Conservation (phyloP, 2,888 invertebrate genomes). For the Galeruca laticollis region DNA sequence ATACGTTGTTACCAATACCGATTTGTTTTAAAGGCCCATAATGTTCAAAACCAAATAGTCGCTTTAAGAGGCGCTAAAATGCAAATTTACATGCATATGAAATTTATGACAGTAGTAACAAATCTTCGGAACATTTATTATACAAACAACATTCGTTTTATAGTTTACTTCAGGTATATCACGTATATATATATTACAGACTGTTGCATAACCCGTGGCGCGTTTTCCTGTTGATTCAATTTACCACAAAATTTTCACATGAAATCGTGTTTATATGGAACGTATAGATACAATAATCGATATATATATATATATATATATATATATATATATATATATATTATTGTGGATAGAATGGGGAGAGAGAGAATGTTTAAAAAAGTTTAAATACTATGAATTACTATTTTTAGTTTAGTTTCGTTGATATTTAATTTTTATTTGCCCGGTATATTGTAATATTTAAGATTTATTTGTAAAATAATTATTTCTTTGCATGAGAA, state of each 20-base stretch:
- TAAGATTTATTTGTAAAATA: too few species aligned
- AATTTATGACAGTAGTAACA: constrained; percentile 1
- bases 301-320: too few species aligned
- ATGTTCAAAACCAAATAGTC: not conserved
- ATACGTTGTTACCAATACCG: not conserved
- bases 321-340: too few species aligned
- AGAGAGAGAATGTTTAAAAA: too few species aligned
- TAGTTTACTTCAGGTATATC: not conserved
- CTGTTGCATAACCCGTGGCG: not conserved
- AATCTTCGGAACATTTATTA: not conserved
- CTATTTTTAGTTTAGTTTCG: too few species aligned
- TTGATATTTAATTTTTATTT: too few species aligned
- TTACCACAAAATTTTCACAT: not conserved
- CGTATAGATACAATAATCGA: too few species aligned
- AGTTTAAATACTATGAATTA: too few species aligned
- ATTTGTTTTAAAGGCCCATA: not conserved
- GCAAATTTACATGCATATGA: not conserved
- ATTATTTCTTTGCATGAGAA: too few species aligned
- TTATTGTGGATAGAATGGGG: too few species aligned
- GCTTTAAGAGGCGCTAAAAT: not conserved
- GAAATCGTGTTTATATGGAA: not conserved
- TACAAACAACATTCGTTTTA: not conserved
- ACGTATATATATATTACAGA: not conserved
- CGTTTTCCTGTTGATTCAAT: not conserved
- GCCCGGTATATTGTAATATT: too few species aligned